Percentiles rank a stretch among this genome's conserved stretches.
phyloP scores from a whole-genome alignment of 2,113 vertebrate species.

The Solea senegalensis region DNA sequence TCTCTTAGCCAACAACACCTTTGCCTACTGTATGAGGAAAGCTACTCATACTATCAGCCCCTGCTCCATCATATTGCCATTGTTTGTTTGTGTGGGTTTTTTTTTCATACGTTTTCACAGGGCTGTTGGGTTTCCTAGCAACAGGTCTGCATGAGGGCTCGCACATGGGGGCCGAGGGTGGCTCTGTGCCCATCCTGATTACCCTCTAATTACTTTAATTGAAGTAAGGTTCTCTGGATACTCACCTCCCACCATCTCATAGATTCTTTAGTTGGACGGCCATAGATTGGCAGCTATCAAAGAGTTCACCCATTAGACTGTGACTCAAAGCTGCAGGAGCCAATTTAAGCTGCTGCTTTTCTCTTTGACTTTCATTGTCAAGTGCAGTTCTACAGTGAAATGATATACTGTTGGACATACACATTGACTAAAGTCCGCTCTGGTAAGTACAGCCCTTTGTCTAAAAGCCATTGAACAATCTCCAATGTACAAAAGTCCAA shows the following conservation, averaged over 20 bases:
- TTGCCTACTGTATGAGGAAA: neutral
- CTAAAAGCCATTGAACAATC: neutral
- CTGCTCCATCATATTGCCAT: slow-evolving; percentile 14
- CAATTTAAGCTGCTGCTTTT: slow-evolving; percentile 6
- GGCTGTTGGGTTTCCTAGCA: slow-evolving; percentile 72
- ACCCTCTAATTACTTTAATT: slow-evolving; percentile 68
- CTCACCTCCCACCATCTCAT: slow-evolving; percentile 3
- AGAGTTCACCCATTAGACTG: slow-evolving; percentile 19
- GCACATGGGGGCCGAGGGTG: slow-evolving; percentile 9
- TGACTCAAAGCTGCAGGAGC: slow-evolving; percentile 12
- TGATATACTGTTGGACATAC: neutral
- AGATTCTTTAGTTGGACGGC: slow-evolving; percentile 8
- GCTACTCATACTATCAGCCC: neutral
- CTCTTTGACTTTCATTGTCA: neutral
- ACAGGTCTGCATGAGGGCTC: slow-evolving; percentile 62
- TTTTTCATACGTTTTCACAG: slow-evolving; percentile 35
- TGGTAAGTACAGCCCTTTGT: neutral
- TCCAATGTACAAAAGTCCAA: too few relatives aligned
- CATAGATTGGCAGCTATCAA: slow-evolving; percentile 42
- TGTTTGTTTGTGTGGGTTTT: slow-evolving; percentile 43
- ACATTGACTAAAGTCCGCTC: too few relatives aligned
- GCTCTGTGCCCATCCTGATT: slow-evolving; percentile 56
- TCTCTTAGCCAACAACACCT: neutral
- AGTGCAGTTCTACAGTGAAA: neutral
- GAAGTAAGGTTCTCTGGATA: slow-evolving; percentile 46